Conservation (phyloP, 1,140 invertebrate species). For the Brachionus sp. region DNA sequence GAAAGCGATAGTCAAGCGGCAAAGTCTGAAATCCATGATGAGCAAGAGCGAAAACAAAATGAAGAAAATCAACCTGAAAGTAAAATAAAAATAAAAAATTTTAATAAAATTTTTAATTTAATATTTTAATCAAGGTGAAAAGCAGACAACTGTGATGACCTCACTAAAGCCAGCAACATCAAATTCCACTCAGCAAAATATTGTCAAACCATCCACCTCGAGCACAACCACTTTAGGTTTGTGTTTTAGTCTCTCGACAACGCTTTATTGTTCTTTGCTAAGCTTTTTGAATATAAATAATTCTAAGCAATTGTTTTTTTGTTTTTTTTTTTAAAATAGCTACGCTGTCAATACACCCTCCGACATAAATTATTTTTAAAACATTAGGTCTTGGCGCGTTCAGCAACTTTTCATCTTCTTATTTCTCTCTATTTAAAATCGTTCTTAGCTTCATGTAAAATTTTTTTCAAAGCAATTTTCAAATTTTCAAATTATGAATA, state of each 20-base stretch:
- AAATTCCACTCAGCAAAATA: not conserved
- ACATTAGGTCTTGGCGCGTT: not conserved
- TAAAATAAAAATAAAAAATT: not conserved
- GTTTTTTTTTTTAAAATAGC: not conserved
- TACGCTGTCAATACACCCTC: not conserved
- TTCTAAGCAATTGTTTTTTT: not conserved
- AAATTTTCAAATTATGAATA: not conserved
- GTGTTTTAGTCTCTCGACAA: not conserved
- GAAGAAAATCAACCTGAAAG: not conserved
- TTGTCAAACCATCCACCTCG: not conserved
- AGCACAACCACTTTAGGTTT: not conserved
- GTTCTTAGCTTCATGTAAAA: not conserved
- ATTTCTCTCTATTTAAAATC: not conserved
- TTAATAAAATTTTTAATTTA: not conserved
- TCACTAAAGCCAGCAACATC: not conserved
- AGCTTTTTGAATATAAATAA: constrained; percentile 12
- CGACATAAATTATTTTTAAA: not conserved
- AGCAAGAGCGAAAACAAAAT: not conserved
- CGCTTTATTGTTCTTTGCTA: constrained; percentile 20
- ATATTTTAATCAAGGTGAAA: not conserved
- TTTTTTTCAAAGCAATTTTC: not conserved
- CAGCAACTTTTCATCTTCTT: not conserved
- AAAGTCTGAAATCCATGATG: not conserved
- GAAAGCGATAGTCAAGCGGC: not conserved
- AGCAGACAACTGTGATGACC: not conserved